A percentile compares a stretch with the other conserved stretches of the same genome.
These are phyloP conservation scores for Syngnathus typhle DNA, from an alignment of 2,113 vertebrate species.

Conservation along the genomic window DNA sequence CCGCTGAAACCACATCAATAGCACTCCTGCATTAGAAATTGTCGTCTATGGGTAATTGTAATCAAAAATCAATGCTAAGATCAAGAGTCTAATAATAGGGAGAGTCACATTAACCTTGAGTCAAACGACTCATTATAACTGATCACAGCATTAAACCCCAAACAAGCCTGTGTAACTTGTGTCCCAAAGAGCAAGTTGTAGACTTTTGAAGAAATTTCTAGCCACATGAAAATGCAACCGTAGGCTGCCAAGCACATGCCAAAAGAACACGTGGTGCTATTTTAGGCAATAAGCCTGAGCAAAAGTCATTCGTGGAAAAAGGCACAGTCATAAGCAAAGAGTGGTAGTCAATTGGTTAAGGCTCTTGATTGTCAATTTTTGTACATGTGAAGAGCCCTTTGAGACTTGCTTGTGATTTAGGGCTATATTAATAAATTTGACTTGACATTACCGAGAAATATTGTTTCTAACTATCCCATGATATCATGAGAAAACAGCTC, in stretches of 20 bases:
- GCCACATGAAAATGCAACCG: not conserved
- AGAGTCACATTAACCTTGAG: not conserved
- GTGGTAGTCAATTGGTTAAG: too few species aligned
- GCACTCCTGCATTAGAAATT: not conserved
- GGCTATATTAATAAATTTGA: too few species aligned
- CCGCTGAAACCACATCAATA: constrained; percentile 6
- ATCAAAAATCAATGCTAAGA: constrained; percentile 2
- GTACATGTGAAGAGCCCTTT: too few species aligned
- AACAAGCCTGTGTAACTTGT: too few species aligned
- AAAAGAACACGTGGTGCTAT: not conserved
- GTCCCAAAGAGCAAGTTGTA: not conserved
- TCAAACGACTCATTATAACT: not conserved
- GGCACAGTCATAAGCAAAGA: too few species aligned
- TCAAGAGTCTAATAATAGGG: not conserved
- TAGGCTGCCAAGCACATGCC: not conserved
- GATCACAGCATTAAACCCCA: not conserved
- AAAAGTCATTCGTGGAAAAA: too few species aligned
- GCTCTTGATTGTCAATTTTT: too few species aligned
- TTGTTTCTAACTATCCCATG: not conserved
- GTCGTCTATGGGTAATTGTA: not conserved
- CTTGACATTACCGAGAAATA: too few species aligned
- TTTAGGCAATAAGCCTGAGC: too few species aligned
- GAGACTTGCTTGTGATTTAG: too few species aligned
- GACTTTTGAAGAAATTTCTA: not conserved
- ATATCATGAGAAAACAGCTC: not conserved